These are phyloP conservation scores for Perognathus longimembris DNA, from an alignment of 2,113 vertebrate species.

Conservation along the genomic window DNA sequence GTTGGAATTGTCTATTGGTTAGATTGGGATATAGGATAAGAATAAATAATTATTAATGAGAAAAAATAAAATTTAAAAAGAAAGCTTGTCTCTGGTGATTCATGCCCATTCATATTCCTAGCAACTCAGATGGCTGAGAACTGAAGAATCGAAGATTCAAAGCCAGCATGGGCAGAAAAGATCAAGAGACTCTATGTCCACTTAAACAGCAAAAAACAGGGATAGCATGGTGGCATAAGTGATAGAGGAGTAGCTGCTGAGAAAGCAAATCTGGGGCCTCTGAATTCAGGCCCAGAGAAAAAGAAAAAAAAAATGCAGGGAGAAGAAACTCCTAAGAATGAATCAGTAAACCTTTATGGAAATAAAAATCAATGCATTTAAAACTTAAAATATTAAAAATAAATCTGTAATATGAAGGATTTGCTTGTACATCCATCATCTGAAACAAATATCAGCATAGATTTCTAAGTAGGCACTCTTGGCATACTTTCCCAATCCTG, in stretches of 20 bases:
- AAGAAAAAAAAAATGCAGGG: neutral
- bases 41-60: neutral
- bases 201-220: too few relatives aligned
- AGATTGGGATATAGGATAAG: neutral
- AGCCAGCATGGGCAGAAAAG: too few relatives aligned
- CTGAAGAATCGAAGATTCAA: too few relatives aligned
- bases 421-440: neutral
- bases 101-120: too few relatives aligned
- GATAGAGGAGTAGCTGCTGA: too few relatives aligned
- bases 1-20: too few relatives aligned
- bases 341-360: constrained; percentile 18
- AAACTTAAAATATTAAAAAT: constrained; percentile 9
- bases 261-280: too few relatives aligned
- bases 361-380: constrained; percentile 31
- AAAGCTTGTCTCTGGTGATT: neutral
- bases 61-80: neutral
- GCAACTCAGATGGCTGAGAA: too few relatives aligned
- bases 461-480: neutral
- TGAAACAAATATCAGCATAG: neutral
- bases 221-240: too few relatives aligned
- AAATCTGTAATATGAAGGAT: neutral
- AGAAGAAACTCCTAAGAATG: constrained; percentile 25
- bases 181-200: too few relatives aligned
- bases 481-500: neutral
- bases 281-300: neutral